These are phyloP conservation scores for Polymixis lichenea DNA, from an alignment of 2,888 invertebrate species.

Conservation along the genomic window DNA sequence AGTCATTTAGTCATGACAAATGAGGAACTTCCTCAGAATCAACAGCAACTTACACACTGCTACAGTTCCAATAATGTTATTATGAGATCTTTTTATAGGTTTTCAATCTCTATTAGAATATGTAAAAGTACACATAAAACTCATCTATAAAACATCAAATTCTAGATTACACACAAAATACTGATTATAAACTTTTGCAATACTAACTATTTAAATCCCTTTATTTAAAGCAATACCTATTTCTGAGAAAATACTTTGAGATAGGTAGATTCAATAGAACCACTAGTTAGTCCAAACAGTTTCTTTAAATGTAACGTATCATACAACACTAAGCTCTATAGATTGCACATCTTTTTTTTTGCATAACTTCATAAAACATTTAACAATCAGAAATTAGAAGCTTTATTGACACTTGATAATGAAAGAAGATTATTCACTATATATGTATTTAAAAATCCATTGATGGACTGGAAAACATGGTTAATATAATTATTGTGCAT, in stretches of 20 bases:
- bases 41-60: slow-evolving; percentile 38
- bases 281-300: slow-evolving; percentile 54
- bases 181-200: slow-evolving; percentile 62
- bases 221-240: slow-evolving; percentile 44
- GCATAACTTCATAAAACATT: slow-evolving; percentile 42
- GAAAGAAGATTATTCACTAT: slow-evolving; percentile 53
- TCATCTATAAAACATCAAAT: slow-evolving; percentile 57
- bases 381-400: slow-evolving; percentile 56
- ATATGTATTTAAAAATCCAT: slow-evolving; percentile 54
- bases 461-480: slow-evolving; percentile 59
- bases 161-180: slow-evolving; percentile 67
- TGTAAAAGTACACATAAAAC: slow-evolving; percentile 50
- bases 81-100: slow-evolving; percentile 62
- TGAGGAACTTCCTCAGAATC: slow-evolving; percentile 39
- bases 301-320: slow-evolving; percentile 49
- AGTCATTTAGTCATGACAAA: slow-evolving; percentile 51
- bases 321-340: slow-evolving; percentile 63
- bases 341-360: slow-evolving; percentile 55
- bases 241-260: slow-evolving; percentile 46
- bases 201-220: slow-evolving; percentile 39
- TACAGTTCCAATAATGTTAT: slow-evolving; percentile 40
- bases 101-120: slow-evolving; percentile 51
- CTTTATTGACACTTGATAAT: slow-evolving; percentile 56
- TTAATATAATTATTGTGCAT: slow-evolving; percentile 66
- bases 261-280: slow-evolving; percentile 27